phyloP scores from a whole-genome alignment of 92 coral and sea anemone genomes.

The Hydrozoanthus gracilis region DNA sequence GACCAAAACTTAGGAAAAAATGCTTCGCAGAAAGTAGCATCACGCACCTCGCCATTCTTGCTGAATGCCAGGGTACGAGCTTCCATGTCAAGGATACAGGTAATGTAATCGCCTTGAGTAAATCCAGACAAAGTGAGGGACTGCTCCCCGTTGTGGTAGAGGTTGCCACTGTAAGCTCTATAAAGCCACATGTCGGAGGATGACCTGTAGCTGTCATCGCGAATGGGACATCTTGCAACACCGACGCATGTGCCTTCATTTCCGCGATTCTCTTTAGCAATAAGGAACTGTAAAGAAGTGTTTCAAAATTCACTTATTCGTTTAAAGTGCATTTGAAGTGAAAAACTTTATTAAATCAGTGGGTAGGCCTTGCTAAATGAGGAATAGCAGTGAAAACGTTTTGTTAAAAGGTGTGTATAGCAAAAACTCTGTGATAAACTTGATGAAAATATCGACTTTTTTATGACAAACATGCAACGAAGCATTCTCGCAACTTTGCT shows the following conservation, averaged over 20 bases:
- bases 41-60: slow-evolving; percentile 81
- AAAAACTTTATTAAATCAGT: too few species aligned
- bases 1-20: too few species aligned
- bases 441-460: too few species aligned
- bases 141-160: slow-evolving; percentile 84
- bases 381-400: too few species aligned
- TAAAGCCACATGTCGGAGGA: slow-evolving; percentile 90
- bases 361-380: too few species aligned
- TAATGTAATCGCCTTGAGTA: slow-evolving; percentile 85
- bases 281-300: slow-evolving; percentile 62
- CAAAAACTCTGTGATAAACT: too few species aligned
- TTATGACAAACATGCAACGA: too few species aligned
- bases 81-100: slow-evolving; percentile 89
- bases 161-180: slow-evolving; percentile 90
- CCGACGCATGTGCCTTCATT: slow-evolving; percentile 91
- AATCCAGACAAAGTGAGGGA: slow-evolving; percentile 82
- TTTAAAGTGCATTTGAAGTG: background rate
- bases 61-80: slow-evolving; percentile 87
- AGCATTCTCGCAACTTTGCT: too few species aligned
- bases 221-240: slow-evolving; percentile 84
- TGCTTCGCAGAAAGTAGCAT: too few species aligned
- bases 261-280: slow-evolving; percentile 87
- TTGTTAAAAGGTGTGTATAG: too few species aligned
- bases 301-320: background rate
- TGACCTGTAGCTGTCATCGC: slow-evolving; percentile 84